Evolutionary conservation across 1,140 invertebrate genomes (phyloP).

Genomic region (Dendrolimus kikuchii): DNA sequence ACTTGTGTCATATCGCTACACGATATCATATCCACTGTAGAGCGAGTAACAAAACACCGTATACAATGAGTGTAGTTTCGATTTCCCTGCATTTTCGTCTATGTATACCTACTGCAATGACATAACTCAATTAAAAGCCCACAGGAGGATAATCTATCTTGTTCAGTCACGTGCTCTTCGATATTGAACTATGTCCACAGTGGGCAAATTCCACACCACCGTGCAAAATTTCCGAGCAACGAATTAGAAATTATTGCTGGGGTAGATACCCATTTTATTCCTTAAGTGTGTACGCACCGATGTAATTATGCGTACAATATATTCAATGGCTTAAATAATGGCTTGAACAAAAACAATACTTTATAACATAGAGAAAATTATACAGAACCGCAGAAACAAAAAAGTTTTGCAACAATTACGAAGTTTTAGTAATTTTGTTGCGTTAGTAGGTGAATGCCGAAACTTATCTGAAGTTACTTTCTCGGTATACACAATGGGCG

Average conservation of each 20-base stretch:
- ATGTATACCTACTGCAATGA: constrained; percentile 4
- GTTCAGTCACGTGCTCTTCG: constrained; percentile 35
- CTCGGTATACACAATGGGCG: constrained; percentile 13
- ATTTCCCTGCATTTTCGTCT: background rate
- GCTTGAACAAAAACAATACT: background rate
- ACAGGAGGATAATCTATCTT: constrained; percentile 38
- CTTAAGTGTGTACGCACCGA: background rate
- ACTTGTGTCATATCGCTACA: no score
- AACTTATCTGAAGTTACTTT: constrained; percentile 15
- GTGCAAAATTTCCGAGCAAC: constrained; percentile 13
- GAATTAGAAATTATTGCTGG: constrained; percentile 16
- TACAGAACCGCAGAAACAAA: constrained; percentile 14
- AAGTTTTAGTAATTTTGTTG: constrained; percentile 19
- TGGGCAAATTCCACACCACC: constrained; percentile 12
- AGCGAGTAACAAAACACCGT: no score
- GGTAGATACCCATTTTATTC: constrained; percentile 8
- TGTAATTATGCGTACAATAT: background rate
- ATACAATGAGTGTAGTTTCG: no score
- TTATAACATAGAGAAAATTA: constrained; percentile 6
- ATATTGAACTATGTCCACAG: constrained; percentile 21
- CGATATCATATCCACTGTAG: no score
- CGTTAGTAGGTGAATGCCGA: constrained; percentile 9
- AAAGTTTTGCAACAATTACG: constrained; percentile 19
- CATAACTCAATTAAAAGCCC: constrained; percentile 36
- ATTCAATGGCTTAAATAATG: background rate